Evolutionary conservation across 2,888 invertebrate species (phyloP).

Genomic region (Liopterus haemorrhoidalis): DNA sequence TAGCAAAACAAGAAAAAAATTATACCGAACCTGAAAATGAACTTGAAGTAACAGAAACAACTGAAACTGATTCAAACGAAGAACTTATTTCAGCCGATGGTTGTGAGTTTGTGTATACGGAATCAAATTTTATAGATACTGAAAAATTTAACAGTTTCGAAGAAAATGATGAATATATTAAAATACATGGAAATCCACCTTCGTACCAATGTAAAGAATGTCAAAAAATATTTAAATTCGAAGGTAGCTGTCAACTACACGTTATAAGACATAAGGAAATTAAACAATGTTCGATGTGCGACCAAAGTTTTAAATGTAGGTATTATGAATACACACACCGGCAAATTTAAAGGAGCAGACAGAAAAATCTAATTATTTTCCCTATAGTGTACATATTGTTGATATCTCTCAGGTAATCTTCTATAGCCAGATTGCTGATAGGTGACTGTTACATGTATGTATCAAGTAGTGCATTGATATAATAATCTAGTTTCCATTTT

Average conservation of each 20-base stretch:
- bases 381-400: too few relatives aligned
- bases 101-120: too few relatives aligned
- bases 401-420: too few relatives aligned
- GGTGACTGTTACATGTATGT: background rate
- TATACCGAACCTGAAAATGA: background rate
- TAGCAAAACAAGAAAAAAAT: conserved; percentile 1
- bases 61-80: too few relatives aligned
- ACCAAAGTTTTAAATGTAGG: conserved; percentile 39
- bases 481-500: too few relatives aligned
- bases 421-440: too few relatives aligned
- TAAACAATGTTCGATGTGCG: conserved; percentile 39
- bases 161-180: conserved; percentile 16
- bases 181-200: conserved; percentile 14
- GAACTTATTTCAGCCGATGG: too few relatives aligned
- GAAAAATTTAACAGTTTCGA: conserved; percentile 20
- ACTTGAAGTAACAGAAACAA: conserved; percentile 1
- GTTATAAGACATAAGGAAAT: conserved; percentile 38
- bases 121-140: too few relatives aligned
- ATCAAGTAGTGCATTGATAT: too few relatives aligned
- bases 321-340: background rate
- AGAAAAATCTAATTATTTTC: too few relatives aligned
- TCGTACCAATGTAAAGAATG: conserved; percentile 36
- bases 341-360: background rate
- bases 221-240: conserved; percentile 36
- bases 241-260: conserved; percentile 37